Conservation (phyloP, 2,113 vertebrate genomes). For the Embiotoca jacksoni region DNA sequence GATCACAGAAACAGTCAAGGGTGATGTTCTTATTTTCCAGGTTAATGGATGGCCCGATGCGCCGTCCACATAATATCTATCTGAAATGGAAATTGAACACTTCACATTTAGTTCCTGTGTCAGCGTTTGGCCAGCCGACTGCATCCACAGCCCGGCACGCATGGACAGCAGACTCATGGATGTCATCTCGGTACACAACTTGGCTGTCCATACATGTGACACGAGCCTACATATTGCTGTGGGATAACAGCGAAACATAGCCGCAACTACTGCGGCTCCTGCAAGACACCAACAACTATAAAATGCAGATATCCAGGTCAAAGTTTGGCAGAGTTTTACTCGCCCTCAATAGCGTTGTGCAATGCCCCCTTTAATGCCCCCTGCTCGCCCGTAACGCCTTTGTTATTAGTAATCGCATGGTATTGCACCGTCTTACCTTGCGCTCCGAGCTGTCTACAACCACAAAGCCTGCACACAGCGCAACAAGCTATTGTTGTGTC, state of each 20-base stretch:
- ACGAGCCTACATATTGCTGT: conserved; percentile 69
- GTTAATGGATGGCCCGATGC: conserved; percentile 67
- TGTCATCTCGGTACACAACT: conserved; percentile 78
- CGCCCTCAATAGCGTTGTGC: conserved; percentile 81
- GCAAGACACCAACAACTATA: conserved; percentile 51
- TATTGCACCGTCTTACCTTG: conserved; percentile 87
- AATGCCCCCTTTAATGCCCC: conserved; percentile 87
- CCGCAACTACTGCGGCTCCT: conserved; percentile 45
- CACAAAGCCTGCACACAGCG: conserved; percentile 69
- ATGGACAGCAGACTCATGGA: conserved; percentile 53
- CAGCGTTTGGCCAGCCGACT: conserved; percentile 37
- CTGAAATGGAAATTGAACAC: conserved; percentile 52
- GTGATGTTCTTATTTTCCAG: conserved; percentile 56
- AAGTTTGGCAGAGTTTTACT: conserved; percentile 87
- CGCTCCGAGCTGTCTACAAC: conserved; percentile 77
- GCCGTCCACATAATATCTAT: conserved; percentile 40
- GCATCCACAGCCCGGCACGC: conserved; percentile 56
- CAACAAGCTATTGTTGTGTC: conserved; percentile 74
- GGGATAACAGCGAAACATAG: conserved; percentile 67
- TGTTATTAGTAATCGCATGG: conserved; percentile 89
- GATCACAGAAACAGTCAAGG: conserved; percentile 54
- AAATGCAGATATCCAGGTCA: conserved; percentile 76
- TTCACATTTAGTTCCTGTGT: conserved; percentile 45
- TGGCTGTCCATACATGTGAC: conserved; percentile 72
- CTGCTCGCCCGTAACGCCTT: conserved; percentile 87